phyloP scores from a whole-genome alignment of 2,888 invertebrate species.

The Drosophila emarginata region DNA sequence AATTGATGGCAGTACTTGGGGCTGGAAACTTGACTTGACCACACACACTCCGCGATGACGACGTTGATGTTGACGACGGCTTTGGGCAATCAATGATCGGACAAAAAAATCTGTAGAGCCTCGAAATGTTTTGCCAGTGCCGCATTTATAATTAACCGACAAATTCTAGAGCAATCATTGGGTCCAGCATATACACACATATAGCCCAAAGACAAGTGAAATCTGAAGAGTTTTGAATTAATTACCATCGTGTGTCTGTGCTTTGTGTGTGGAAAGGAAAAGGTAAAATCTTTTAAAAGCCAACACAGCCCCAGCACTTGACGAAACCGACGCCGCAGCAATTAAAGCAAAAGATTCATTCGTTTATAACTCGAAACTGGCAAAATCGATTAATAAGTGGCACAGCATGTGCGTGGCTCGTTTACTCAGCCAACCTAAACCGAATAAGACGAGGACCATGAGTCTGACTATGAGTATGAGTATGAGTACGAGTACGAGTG shows the following conservation, averaged over 20 bases:
- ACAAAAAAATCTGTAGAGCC: conserved; percentile 29
- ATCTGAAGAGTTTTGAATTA: conserved; percentile 60
- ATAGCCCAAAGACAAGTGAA: conserved; percentile 68
- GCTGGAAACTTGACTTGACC: conserved; percentile 54
- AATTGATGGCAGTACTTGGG: conserved; percentile 50
- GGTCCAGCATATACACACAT: conserved; percentile 36
- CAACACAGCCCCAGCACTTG: conserved; percentile 39
- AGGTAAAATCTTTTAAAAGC: conserved; percentile 30
- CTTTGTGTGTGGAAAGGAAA: conserved; percentile 32
- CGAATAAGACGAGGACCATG: not conserved
- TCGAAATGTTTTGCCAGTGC: conserved; percentile 9
- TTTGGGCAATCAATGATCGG: conserved; percentile 47
- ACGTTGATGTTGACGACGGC: conserved; percentile 23
- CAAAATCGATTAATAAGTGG: conserved; percentile 73
- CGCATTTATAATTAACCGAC: conserved; percentile 57
- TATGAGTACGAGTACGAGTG: not conserved
- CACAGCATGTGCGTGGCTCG: conserved; percentile 51
- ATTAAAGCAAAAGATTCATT: conserved; percentile 40
- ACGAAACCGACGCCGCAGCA: conserved; percentile 16
- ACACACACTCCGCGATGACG: conserved; percentile 41
- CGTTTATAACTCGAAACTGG: conserved; percentile 36
- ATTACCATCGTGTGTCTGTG: conserved; percentile 42
- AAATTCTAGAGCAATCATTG: conserved; percentile 72
- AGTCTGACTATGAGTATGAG: too few relatives aligned
- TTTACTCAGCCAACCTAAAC: conserved; percentile 12